Evolutionary conservation across 2,113 vertebrate genomes (phyloP).

Genomic region (Pollimyrus isidori): DNA sequence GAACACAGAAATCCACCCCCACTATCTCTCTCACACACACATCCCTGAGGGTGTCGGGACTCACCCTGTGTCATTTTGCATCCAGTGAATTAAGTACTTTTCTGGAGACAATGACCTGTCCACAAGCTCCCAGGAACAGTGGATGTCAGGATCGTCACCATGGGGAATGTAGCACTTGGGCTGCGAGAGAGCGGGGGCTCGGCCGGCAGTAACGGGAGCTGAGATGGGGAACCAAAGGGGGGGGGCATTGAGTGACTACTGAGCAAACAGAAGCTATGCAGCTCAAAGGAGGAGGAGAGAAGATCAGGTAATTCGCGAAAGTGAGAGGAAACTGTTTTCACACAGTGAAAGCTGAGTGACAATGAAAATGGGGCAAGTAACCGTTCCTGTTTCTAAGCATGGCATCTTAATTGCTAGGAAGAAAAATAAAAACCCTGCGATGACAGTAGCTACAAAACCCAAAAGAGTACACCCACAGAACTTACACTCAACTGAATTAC

Average conservation of each 20-base stretch:
- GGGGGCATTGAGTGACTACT: neutral
- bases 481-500: neutral
- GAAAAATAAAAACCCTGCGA: neutral
- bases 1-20: neutral
- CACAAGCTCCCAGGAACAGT: conserved; percentile 44
- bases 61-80: neutral
- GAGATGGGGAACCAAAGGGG: neutral
- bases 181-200: conserved; percentile 28
- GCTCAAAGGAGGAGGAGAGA: neutral
- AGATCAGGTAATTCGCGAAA: neutral
- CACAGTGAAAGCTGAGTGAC: neutral
- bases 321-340: neutral
- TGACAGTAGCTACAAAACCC: neutral
- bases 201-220: conserved; percentile 26
- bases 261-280: neutral
- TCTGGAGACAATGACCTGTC: conserved; percentile 5
- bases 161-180: conserved; percentile 42
- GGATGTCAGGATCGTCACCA: conserved; percentile 22
- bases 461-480: neutral
- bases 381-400: neutral
- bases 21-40: neutral
- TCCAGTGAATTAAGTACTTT: conserved; percentile 51
- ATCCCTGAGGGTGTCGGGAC: neutral
- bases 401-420: neutral
- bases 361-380: neutral